Base-by-base conservation (phyloP, 2,888 invertebrate species). In the Eumacrocentrus americanus region DNA sequence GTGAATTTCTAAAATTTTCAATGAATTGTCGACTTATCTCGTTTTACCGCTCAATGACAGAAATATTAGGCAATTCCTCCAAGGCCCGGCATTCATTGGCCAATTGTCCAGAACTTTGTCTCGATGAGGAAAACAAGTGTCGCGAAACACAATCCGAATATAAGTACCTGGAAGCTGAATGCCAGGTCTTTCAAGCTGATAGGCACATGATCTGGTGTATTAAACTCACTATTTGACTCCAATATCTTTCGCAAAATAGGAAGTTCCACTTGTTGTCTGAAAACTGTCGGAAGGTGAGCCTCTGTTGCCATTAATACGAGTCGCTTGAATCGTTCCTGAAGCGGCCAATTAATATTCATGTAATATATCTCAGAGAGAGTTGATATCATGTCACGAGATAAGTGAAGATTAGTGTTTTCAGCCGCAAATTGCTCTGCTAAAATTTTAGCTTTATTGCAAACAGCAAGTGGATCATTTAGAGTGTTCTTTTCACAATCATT, bases 31-130 rank as follows among this genome's bases (percentile, higher is more conserved):
- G 29, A 29, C 29, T 6, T 29, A 29, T 4, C 9, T 29, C 9
- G 29, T 29, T 29, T 29, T 6, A 6, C 9, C 9, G 29, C 9
- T 29, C 9, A 6, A 29, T 67, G 67, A 67, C 68, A 29, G 4
- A 6, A 6, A 6, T 6, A 29, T 29, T 29, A 29, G 29, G 29
- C 29, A 29, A 29, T 29, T 29, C 29, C 9, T 29, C 9, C 9
- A 29, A 9, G 9, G 9, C 29, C 29, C 29, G 9, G n/a, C n/a
- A n/a, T n/a, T n/a, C n/a, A n/a, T n/a, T n/a, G n/a, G n/a, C n/a
- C n/a, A n/a, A n/a, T n/a, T n/a, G n/a, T n/a, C 29, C 29, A 29
- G 29, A 9, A 6, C 4, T 4, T 9, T 6, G 9, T 29, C 9
- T 29, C 29, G 9, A 29, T 6, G 29, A 29, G 29, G 9, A 29